Percentiles rank a stretch among this genome's conserved stretches.
Evolutionary conservation across 2,113 vertebrate genomes (phyloP).

Genomic region (Engystomops pustulosus): DNA sequence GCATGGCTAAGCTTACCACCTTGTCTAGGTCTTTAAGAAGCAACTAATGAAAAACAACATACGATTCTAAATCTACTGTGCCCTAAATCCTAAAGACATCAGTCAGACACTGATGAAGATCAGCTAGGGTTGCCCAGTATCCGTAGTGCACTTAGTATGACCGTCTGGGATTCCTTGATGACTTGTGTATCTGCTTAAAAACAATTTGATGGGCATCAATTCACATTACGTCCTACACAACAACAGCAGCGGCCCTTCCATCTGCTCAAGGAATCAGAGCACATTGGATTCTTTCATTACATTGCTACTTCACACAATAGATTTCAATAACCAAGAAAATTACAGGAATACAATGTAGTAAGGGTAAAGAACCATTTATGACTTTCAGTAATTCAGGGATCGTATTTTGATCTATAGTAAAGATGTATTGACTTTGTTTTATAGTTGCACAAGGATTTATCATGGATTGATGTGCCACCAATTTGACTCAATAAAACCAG

Average conservation of each 20-base stretch:
- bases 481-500: too few species aligned
- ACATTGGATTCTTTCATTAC: too few species aligned
- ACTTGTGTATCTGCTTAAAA: background rate
- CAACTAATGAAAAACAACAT: conserved; percentile 1
- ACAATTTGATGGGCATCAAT: background rate
- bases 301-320: too few species aligned
- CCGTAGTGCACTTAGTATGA: background rate
- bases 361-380: too few species aligned
- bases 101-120: conserved; percentile 13
- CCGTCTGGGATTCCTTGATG: background rate
- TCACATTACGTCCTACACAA: background rate
- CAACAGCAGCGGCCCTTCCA: background rate
- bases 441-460: too few species aligned
- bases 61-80: conserved; percentile 30
- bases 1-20: background rate
- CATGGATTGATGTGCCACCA: too few species aligned
- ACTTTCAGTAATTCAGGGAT: too few species aligned
- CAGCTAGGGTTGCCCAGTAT: background rate
- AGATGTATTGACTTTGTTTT: too few species aligned
- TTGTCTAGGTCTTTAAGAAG: conserved; percentile 30
- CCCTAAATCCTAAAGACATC: conserved; percentile 3
- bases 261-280: background rate
- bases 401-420: too few species aligned
- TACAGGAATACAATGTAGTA: too few species aligned
- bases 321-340: too few species aligned